phyloP scores from a whole-genome alignment of 1,140 invertebrate genomes.

The Myzus persicae region DNA sequence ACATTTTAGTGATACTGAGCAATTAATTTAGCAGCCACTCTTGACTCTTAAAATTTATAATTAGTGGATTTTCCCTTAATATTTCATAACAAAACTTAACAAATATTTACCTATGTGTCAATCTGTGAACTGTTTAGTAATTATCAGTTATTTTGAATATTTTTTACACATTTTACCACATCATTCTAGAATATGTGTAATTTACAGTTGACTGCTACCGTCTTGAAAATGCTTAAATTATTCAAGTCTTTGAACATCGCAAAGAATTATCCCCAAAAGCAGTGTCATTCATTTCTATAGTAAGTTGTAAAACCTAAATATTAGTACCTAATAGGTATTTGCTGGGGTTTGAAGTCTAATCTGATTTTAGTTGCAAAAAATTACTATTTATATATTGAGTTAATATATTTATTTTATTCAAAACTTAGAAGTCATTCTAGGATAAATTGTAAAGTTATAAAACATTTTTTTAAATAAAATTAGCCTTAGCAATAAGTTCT shows the following conservation, averaged over 20 bases:
- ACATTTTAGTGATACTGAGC: not conserved
- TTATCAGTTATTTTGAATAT: not conserved
- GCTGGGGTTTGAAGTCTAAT: no score
- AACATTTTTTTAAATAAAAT: no score
- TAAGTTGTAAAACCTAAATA: no score
- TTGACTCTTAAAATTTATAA: not conserved
- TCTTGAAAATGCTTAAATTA: not conserved
- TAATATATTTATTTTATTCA: no score
- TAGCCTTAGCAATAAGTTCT: no score
- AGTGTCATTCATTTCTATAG: no score
- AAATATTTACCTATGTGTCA: not conserved
- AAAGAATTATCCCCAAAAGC: not conserved
- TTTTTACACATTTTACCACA: not conserved
- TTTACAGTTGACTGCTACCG: not conserved
- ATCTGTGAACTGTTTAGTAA: not conserved
- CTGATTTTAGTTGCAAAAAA: no score
- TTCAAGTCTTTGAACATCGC: not conserved
- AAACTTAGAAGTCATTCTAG: no score
- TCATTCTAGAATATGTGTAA: not conserved
- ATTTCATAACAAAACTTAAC: not conserved
- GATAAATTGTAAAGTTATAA: no score
- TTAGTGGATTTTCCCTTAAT: no score
- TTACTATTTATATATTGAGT: no score
- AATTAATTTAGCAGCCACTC: not conserved
- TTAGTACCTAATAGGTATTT: no score